phyloP scores from a whole-genome alignment of 2,113 vertebrate genomes.

The Macaca fascicularis region T2T-MFA8v1.1 NC_088384.1:102077501-102078000 shows the following conservation, averaged over 20 bases:
- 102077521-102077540: conserved; percentile 68
- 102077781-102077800: conserved; percentile 89
- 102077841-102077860: conserved; percentile 63
- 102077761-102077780: conserved; percentile 83
- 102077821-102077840: conserved; percentile 75
- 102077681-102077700: conserved; percentile 89
- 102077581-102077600: conserved; percentile 54
- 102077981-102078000: conserved; percentile 85
- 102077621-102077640: conserved; percentile 60
- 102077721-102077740: conserved; percentile 78
- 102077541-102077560: conserved; percentile 60
- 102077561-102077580: conserved; percentile 49
- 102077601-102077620: conserved; percentile 32
- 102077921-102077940: conserved; percentile 96
- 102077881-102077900: conserved; percentile 77
- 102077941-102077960: conserved; percentile 97
- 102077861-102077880: conserved; percentile 77
- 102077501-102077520: conserved; percentile 59
- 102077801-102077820: conserved; percentile 90
- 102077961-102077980: conserved; percentile 94
- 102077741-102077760: conserved; percentile 79
- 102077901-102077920: conserved; percentile 69
- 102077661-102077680: conserved; percentile 71
- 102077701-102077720: conserved; percentile 91
- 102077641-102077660: conserved; percentile 58